Evolutionary conservation across 92 coral and sea anemone species (phyloP), one percentile per base, ranked within the genome.

Genomic region (Epizoanthus ramosus): DNA sequence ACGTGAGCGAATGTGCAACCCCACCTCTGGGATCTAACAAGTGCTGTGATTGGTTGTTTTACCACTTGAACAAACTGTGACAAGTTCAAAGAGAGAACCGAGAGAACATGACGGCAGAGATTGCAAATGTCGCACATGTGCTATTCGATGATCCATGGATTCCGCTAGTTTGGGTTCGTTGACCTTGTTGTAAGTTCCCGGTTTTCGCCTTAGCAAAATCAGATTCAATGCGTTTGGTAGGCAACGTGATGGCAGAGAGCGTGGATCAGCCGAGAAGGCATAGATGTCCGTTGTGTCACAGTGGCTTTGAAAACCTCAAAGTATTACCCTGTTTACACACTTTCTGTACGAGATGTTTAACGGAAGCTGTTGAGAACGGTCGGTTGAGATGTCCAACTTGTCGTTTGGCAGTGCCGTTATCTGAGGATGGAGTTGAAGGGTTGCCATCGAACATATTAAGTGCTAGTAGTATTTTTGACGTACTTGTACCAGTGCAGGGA

Each of bases 291-390:
- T 81, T 85, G 85, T 96, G 99, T 88, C 93, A 85, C 43, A 92
- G 83, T 88, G 95, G 87, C 90, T 92, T 90, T 86, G 98, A 96
- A 69, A 92, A 93, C 85, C 97, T 97, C 28, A 96, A 87, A 91
- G 94, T 96, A 90, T 85, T 96, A 73, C 99, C 99, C 71, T 96
- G 99, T 96, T 96, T 96, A 96, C 99, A 96, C 95, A 94, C 99
- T 66, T 96, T 92, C 84, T 96, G 99, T 80, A 92, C 87, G 85
- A 93, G 84, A 71, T 96, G 99, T 83, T 88, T 96, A 80, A 92
- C 75, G 92, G 92, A 90, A 87, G 95, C 94, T 59, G 88, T 96
- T 72, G 98, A 93, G 79, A 92, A 90, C 45, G 99, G 99, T 63
- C 93, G 94, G 68, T 87, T 96, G 69, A 87, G 86, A 80, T 96